Evolutionary conservation across 2,113 vertebrate genomes (phyloP).

Genomic region (Rhabdomys dilectus): DNA sequence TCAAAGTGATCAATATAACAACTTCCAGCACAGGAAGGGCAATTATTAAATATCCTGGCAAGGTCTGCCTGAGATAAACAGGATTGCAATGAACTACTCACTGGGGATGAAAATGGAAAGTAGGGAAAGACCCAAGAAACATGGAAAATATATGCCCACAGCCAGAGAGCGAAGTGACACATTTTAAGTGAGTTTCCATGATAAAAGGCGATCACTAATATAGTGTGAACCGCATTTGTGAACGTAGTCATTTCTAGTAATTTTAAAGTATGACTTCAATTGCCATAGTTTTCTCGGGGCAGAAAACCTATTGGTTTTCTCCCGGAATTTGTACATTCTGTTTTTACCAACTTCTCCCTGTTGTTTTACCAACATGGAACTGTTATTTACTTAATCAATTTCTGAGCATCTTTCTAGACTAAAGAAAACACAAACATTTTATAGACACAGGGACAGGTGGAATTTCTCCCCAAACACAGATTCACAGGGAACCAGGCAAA

Average conservation of each 20-base stretch:
- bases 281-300: slow-evolving; percentile 13
- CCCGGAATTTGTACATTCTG: neutral
- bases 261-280: slow-evolving; percentile 42
- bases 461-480: slow-evolving; percentile 56
- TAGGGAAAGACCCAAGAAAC: slow-evolving; percentile 6
- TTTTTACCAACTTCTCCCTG: neutral
- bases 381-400: slow-evolving; percentile 43
- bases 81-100: neutral
- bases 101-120: slow-evolving; percentile 11
- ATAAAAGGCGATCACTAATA: neutral
- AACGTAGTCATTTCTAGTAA: slow-evolving; percentile 24
- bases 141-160: slow-evolving; percentile 11
- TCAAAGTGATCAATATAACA: slow-evolving; percentile 78
- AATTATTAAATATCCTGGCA: slow-evolving; percentile 76
- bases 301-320: neutral
- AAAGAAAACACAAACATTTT: slow-evolving; percentile 57
- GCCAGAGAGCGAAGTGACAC: slow-evolving; percentile 35
- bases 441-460: slow-evolving; percentile 15
- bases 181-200: neutral
- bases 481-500: slow-evolving; percentile 65
- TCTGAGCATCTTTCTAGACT: neutral
- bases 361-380: neutral
- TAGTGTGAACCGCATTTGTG: slow-evolving; percentile 5
- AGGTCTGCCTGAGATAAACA: slow-evolving; percentile 63
- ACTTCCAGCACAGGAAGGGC: slow-evolving; percentile 62